Evolutionary conservation across 1,140 invertebrate species (phyloP).

Genomic region (Pteromalus puparum): DNA sequence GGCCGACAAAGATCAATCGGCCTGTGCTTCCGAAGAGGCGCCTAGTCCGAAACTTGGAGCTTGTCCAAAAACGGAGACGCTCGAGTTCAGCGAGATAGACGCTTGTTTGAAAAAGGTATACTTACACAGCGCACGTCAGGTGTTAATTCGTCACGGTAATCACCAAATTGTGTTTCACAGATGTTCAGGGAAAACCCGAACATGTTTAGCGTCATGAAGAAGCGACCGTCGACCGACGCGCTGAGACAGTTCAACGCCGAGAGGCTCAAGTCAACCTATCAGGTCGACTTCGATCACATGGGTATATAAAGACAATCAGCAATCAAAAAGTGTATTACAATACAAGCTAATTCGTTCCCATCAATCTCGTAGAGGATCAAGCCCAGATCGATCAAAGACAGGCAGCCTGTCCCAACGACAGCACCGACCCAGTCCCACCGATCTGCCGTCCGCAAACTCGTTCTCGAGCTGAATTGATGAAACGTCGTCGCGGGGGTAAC

Average conservation of each 20-base stretch:
- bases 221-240: background rate
- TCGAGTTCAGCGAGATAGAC: constrained; percentile 17
- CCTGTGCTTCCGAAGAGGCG: background rate
- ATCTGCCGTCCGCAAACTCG: background rate
- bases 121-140: too few relatives aligned
- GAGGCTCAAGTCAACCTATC: constrained; percentile 39
- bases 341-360: background rate
- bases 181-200: constrained; percentile 42
- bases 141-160: background rate
- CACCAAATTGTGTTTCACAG: background rate
- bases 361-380: background rate
- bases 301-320: background rate
- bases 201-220: constrained; percentile 15
- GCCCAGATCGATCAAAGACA: background rate
- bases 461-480: background rate
- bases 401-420: background rate
- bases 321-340: background rate
- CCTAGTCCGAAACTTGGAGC: background rate
- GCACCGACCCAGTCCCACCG: background rate
- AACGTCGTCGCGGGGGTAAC: background rate
- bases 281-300: constrained; percentile 25
- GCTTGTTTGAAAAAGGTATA: constrained; percentile 40
- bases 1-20: background rate
- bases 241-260: constrained; percentile 34
- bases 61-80: constrained; percentile 19